A percentile compares a stretch with the other conserved stretches of the same genome.
Evolutionary conservation across 2,113 vertebrate genomes (phyloP).

Genomic region (Crocuta crocuta): DNA sequence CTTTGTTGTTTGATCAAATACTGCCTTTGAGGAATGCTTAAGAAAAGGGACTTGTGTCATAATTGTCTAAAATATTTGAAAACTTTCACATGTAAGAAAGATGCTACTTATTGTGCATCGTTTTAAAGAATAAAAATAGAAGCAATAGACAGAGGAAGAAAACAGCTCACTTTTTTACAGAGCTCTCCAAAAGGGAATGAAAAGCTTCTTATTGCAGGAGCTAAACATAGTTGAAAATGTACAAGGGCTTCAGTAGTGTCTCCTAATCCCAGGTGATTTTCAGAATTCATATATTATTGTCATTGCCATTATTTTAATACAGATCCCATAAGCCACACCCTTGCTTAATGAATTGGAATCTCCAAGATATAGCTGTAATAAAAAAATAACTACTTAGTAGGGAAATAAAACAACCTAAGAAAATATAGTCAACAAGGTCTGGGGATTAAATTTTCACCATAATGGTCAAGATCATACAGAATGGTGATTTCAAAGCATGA

Average conservation of each 20-base stretch:
- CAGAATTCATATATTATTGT: not conserved
- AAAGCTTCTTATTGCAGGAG: not conserved
- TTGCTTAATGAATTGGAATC: not conserved
- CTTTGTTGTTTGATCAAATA: not conserved
- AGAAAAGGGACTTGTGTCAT: not conserved
- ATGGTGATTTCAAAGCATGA: not conserved
- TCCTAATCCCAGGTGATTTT: not conserved
- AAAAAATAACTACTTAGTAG: not conserved
- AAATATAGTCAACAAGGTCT: not conserved
- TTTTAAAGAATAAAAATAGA: conserved; percentile 7
- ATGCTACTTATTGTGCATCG: not conserved
- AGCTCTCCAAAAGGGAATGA: not conserved
- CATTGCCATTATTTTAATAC: conserved; percentile 20
- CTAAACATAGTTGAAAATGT: not conserved
- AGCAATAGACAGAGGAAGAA: not conserved
- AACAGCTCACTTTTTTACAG: not conserved
- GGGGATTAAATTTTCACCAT: not conserved
- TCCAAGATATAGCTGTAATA: not conserved
- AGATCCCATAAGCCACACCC: not conserved
- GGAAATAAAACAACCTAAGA: not conserved
- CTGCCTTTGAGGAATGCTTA: not conserved
- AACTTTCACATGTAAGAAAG: not conserved
- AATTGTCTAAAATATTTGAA: not conserved
- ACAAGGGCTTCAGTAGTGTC: not conserved
- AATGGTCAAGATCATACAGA: not conserved